Conservation (phyloP, 2,797 vertebrate genomes). For the Notolepis coatsorum region DNA sequence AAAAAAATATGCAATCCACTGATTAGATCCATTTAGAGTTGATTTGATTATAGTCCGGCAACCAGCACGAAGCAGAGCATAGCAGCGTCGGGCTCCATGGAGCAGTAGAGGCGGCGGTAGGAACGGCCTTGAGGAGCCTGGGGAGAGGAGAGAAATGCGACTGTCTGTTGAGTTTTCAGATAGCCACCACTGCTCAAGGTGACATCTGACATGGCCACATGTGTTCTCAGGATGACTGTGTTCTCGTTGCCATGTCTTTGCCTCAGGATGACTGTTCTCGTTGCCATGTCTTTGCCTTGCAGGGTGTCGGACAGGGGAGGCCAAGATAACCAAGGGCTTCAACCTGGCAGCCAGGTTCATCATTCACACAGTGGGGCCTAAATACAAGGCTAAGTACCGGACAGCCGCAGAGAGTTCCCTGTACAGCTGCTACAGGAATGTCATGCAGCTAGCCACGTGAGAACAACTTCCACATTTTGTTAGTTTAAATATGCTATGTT, state of each 20-base stretch:
- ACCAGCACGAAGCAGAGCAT: too few species aligned
- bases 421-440: conserved; percentile 95
- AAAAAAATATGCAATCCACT: too few species aligned
- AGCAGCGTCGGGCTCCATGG: too few species aligned
- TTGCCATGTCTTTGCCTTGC: not conserved
- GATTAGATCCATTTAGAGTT: too few species aligned
- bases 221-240: not conserved
- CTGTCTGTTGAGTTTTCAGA: too few species aligned
- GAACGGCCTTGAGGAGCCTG: too few species aligned
- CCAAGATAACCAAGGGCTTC: conserved; percentile 95
- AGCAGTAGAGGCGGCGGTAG: too few species aligned
- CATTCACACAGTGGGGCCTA: conserved; percentile 96
- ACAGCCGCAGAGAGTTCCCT: conserved; percentile 97
- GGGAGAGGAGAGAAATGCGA: too few species aligned
- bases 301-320: conserved; percentile 98
- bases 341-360: conserved; percentile 95
- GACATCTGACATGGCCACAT: not conserved
- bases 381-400: conserved; percentile 94
- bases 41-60: too few species aligned
- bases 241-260: not conserved
- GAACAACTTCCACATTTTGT: too few species aligned
- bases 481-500: too few species aligned
- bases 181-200: not conserved
- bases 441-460: conserved; percentile 92
- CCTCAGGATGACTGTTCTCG: not conserved